phyloP scores from a whole-genome alignment of 2,888 invertebrate genomes.

The Sesia bembeciformis region DNA sequence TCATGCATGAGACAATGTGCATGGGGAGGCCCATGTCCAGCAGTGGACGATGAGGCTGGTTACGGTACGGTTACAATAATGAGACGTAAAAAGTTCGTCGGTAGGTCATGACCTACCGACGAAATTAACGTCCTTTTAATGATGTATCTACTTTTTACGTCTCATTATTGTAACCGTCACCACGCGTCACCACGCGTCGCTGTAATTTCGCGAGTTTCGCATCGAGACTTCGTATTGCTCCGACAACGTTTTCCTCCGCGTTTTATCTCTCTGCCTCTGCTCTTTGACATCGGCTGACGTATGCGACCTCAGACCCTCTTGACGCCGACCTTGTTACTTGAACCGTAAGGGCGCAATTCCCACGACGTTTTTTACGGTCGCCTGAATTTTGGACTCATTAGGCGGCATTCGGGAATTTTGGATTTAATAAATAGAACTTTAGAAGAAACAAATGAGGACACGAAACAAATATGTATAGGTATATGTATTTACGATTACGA shows the following conservation, averaged over 20 bases:
- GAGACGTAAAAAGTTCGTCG: no score
- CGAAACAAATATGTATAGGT: neutral
- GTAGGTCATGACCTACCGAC: no score
- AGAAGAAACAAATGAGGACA: no score
- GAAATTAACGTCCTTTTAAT: no score
- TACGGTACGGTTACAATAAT: no score
- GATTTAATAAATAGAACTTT: conserved; percentile 29
- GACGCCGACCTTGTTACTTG: conserved; percentile 36
- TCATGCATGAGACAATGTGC: no score
- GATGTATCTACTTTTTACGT: no score
- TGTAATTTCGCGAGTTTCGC: conserved; percentile 19
- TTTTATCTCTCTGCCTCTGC: conserved; percentile 46
- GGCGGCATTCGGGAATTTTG: conserved; percentile 56
- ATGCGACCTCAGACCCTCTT: conserved; percentile 27
- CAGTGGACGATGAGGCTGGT: no score
- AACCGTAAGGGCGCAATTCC: conserved; percentile 27
- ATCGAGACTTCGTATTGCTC: conserved; percentile 9
- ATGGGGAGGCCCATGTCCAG: no score
- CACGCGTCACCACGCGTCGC: conserved; percentile 8
- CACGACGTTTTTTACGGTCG: conserved; percentile 17
- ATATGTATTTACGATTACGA: neutral
- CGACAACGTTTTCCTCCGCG: conserved; percentile 56
- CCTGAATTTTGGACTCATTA: conserved; percentile 62
- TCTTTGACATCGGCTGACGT: conserved; percentile 67
- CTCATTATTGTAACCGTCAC: no score